phyloP scores from a whole-genome alignment of 2,113 vertebrate genomes.

The Chionodraco myersi region DNA sequence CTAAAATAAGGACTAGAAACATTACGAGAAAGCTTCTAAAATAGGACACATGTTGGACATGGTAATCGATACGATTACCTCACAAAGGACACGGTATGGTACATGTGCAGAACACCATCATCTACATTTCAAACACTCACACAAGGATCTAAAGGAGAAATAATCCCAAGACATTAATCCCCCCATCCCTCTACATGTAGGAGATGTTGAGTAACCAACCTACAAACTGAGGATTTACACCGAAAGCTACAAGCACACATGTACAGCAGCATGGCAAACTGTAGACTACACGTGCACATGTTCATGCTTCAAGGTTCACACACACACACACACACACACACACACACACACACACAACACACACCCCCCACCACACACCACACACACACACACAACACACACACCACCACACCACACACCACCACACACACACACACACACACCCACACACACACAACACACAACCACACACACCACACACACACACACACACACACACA shows the following conservation, averaged over 20 bases:
- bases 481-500: slow-evolving; percentile 23
- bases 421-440: slow-evolving; percentile 27
- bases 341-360: slow-evolving; percentile 6
- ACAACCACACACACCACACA: slow-evolving; percentile 19
- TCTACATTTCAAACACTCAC: slow-evolving; percentile 40
- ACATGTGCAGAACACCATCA: slow-evolving; percentile 16
- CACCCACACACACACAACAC: slow-evolving; percentile 33
- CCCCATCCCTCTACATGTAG: slow-evolving; percentile 49
- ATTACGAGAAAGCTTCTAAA: slow-evolving; percentile 31
- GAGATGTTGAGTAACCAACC: slow-evolving; percentile 67
- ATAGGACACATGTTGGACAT: slow-evolving; percentile 5
- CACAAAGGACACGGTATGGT: slow-evolving; percentile 5
- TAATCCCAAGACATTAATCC: slow-evolving; percentile 73
- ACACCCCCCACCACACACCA: too few species aligned
- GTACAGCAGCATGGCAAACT: slow-evolving; percentile 17
- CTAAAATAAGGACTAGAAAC: background rate
- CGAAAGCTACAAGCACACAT: slow-evolving; percentile 53
- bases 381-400: slow-evolving; percentile 26
- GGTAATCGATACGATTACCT: slow-evolving; percentile 28
- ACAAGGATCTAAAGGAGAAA: slow-evolving; percentile 47
- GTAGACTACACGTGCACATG: slow-evolving; percentile 39
- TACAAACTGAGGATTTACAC: slow-evolving; percentile 69
- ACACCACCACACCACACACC: too few species aligned
- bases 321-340: slow-evolving; percentile 25
- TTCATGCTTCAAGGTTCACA: slow-evolving; percentile 49